Conservation (phyloP, 2,113 vertebrate species). For the Neodon shergylaensis region DNA sequence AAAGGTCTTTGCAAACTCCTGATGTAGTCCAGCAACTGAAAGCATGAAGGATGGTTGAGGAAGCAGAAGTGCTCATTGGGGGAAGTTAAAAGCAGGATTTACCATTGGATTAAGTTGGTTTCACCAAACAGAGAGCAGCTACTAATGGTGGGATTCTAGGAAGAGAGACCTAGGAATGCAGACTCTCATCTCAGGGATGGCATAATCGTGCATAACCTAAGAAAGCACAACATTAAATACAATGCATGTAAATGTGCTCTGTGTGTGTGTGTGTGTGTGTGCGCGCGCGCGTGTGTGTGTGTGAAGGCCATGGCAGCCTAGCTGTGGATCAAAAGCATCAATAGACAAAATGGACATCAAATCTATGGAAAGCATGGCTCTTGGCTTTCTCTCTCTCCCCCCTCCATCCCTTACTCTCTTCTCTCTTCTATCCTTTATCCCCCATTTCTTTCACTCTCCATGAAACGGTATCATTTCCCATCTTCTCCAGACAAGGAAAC, state of each 20-base stretch:
- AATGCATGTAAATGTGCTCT: not conserved
- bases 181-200: not conserved
- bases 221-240: not conserved
- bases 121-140: not conserved
- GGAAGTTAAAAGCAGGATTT: not conserved
- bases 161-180: not conserved
- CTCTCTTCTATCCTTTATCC: not conserved
- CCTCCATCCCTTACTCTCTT: not conserved
- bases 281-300: too few relatives aligned
- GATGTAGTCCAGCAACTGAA: not conserved
- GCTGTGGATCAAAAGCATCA: not conserved
- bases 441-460: not conserved
- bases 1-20: not conserved
- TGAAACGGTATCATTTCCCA: not conserved
- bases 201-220: not conserved
- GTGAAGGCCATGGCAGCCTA: not conserved
- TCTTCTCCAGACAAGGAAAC: slow-evolving; percentile 16
- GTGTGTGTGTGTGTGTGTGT: too few relatives aligned
- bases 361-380: not conserved
- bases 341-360: not conserved
- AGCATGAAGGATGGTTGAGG: not conserved
- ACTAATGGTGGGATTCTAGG: not conserved
- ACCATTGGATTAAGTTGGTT: slow-evolving; percentile 5
- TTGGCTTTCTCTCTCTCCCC: not conserved
- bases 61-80: not conserved